Evolutionary conservation across 2,113 vertebrate species (phyloP), one percentile per base, ranked within the genome.

Genomic region (Thamnaconus septentrionalis): DNA sequence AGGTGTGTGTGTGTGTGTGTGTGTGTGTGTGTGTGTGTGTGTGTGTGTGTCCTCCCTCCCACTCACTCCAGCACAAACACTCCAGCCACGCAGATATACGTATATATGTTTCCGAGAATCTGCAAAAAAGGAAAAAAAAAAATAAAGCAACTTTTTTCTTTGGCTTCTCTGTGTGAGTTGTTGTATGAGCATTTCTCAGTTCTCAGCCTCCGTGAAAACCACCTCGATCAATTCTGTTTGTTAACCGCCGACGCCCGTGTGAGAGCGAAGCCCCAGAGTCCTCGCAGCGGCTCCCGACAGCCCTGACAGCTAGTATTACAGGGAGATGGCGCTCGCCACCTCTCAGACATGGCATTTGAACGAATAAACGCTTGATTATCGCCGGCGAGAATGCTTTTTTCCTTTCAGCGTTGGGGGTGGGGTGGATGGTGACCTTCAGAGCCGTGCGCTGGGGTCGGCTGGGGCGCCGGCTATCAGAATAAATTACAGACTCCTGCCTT

Each of bases 311-410:
- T 66, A 56, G 61, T 66, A 64, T 76, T 74, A 70, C 49, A 41
- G 50, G 43, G 1, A 59, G 46, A 56, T 42, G 53, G 51, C 52
- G 47, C 63, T 54, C 8, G 61, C 51, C 49, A 57, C 71, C 62
- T 72, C 67, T 76, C 8, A n/a, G 48, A 81, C 65, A 47, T 82
- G 78, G 67, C 69, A 75, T 79, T 78, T 81, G 57, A 76, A 76
- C 61, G 64, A 75, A 86, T 69, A 70, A 78, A 73, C 69, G 61
- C 66, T 83, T 86, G 77, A 86, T 88, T 83, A 86, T 81, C 56
- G 54, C 59, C 66, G 47, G 53, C 65, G 64, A 76, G 80, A 79
- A 40, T 53, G 66, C 50, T 52, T 52, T 52, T 71, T 78, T 80
- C 73, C 78, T 78, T 78, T 81, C 76, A 48, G 66, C 46, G 52